A percentile compares a stretch with the other conserved stretches of the same genome.
phyloP scores from a whole-genome alignment of 1,140 invertebrate genomes.

The Aphelinus atriplicis region DNA sequence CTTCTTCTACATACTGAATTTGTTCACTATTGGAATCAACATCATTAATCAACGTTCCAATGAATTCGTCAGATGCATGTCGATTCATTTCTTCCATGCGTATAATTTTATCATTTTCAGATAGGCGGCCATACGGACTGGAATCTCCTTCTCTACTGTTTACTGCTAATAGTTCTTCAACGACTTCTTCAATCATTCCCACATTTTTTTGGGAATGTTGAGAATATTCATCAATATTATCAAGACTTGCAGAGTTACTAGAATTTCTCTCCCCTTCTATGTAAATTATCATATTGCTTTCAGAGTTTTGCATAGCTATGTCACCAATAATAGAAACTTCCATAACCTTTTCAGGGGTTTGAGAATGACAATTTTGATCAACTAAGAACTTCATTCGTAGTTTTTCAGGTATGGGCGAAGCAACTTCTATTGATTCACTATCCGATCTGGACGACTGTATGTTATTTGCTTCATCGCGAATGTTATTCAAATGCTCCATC shows the following conservation, averaged over 20 bases:
- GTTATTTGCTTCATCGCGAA: no score
- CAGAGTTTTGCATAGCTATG: slow-evolving; percentile 55
- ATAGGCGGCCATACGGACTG: background rate
- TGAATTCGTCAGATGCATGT: slow-evolving; percentile 36
- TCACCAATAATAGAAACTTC: slow-evolving; percentile 52
- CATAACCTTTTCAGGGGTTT: slow-evolving; percentile 47
- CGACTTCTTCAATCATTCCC: slow-evolving; percentile 53
- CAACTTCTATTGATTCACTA: no score
- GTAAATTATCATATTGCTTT: slow-evolving; percentile 60
- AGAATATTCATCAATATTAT: slow-evolving; percentile 44
- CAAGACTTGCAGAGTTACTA: slow-evolving; percentile 50
- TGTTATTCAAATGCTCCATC: no score
- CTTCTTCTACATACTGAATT: slow-evolving; percentile 62
- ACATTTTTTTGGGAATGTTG: slow-evolving; percentile 50
- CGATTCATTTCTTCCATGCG: slow-evolving; percentile 15
- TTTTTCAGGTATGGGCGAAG: slow-evolving; percentile 29
- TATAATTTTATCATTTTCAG: background rate
- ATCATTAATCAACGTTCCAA: slow-evolving; percentile 38
- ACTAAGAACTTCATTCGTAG: slow-evolving; percentile 55
- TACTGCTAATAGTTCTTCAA: slow-evolving; percentile 53
- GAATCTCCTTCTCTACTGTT: slow-evolving; percentile 40
- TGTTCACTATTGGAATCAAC: slow-evolving; percentile 44
- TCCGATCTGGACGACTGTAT: no score
- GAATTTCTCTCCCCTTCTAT: slow-evolving; percentile 54
- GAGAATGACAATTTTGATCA: slow-evolving; percentile 50